phyloP scores from a whole-genome alignment of 2,797 vertebrate species.

The Acanthis flammea region DNA sequence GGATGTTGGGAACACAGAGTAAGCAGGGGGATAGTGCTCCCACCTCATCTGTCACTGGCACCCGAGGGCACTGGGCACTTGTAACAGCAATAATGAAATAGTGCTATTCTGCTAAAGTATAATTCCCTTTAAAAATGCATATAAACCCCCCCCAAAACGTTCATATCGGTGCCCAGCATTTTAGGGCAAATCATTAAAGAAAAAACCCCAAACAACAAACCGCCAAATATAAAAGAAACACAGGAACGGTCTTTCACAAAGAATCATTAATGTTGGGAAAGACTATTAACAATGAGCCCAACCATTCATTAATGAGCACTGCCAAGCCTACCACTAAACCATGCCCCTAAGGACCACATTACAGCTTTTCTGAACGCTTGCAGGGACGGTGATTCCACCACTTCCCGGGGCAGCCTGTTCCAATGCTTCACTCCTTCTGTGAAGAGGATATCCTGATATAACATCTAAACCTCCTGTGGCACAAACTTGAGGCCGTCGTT shows the following conservation, averaged over 20 bases:
- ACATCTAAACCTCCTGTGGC: background rate
- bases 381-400: no score
- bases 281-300: background rate
- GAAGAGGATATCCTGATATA: background rate
- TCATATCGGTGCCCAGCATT: background rate
- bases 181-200: background rate
- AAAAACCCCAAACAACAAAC: background rate
- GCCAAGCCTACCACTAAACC: background rate
- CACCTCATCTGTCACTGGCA: rapidly evolving
- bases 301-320: background rate
- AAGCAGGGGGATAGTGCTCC: no score
- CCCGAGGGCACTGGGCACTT: background rate
- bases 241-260: rapidly evolving
- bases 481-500: background rate
- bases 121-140: background rate
- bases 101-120: background rate
- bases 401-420: background rate
- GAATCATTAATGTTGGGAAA: background rate
- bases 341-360: background rate
- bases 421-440: background rate
- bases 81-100: rapidly evolving
- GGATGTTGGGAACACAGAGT: background rate
- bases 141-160: rapidly evolving
- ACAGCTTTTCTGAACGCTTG: background rate
- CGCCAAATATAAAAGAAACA: background rate